Percentiles rank a stretch among this genome's conserved stretches.
These are phyloP conservation scores for Spodoptera litura DNA, from an alignment of 1,140 invertebrate genomes.

Conservation along the genomic window DNA sequence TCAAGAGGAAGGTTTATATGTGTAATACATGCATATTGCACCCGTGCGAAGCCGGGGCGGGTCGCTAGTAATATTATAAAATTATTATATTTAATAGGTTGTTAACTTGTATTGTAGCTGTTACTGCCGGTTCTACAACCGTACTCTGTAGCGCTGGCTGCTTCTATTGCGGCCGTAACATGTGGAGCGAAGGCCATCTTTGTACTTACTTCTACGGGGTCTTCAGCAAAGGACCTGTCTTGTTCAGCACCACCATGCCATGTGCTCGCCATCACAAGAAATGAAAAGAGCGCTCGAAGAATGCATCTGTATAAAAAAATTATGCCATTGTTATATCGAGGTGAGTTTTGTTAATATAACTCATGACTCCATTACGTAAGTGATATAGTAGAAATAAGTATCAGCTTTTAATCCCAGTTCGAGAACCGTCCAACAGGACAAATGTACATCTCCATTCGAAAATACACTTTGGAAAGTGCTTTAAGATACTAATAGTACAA, in stretches of 20 bases:
- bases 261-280: slow-evolving; percentile 51
- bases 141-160: slow-evolving; percentile 43
- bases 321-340: slow-evolving; percentile 50
- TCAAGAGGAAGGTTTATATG: too few relatives aligned
- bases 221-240: slow-evolving; percentile 47
- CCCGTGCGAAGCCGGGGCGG: too few relatives aligned
- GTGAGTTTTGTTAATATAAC: slow-evolving; percentile 24
- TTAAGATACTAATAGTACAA: too few relatives aligned
- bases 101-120: neutral
- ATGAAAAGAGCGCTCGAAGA: slow-evolving; percentile 28
- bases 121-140: slow-evolving; percentile 2
- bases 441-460: too few relatives aligned
- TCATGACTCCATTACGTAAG: too few relatives aligned
- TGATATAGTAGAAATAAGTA: too few relatives aligned
- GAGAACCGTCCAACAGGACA: too few relatives aligned
- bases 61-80: too few relatives aligned
- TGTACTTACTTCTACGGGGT: slow-evolving; percentile 47
- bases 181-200: slow-evolving; percentile 46
- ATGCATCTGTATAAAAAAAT: slow-evolving; percentile 56
- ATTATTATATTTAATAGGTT: too few relatives aligned
- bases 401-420: too few relatives aligned
- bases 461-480: too few relatives aligned
- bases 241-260: slow-evolving; percentile 48
- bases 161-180: slow-evolving; percentile 47
- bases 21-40: too few relatives aligned